A percentile compares a stretch with the other conserved stretches of the same genome.
phyloP scores from a whole-genome alignment of 2,113 vertebrate genomes.

The Corythoichthys haematopterus region DNA sequence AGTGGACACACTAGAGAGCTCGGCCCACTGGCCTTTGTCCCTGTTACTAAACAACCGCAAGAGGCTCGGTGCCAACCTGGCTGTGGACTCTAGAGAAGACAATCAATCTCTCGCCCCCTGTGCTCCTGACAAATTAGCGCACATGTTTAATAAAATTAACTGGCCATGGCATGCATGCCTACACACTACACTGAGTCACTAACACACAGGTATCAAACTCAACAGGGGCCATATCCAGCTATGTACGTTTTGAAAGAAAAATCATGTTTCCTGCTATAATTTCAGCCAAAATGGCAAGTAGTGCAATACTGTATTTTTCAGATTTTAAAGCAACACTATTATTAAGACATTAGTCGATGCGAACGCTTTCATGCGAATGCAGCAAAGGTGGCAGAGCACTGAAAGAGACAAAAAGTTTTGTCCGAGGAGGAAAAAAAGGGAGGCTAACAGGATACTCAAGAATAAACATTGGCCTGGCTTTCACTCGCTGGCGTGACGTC shows the following conservation, averaged over 20 bases:
- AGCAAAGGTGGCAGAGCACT: too few relatives aligned
- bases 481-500: too few relatives aligned
- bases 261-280: not conserved
- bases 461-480: too few relatives aligned
- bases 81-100: not conserved
- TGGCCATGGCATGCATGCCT: not conserved
- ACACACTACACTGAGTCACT: not conserved
- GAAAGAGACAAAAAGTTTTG: too few relatives aligned
- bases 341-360: too few relatives aligned
- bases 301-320: too few relatives aligned
- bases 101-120: not conserved
- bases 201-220: not conserved
- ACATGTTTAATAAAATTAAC: slow-evolving; percentile 10
- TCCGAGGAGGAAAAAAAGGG: too few relatives aligned
- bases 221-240: not conserved
- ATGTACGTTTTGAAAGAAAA: not conserved
- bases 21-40: slow-evolving; percentile 22
- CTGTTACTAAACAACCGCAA: slow-evolving; percentile 12
- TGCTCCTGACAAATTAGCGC: slow-evolving; percentile 3
- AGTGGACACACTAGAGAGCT: slow-evolving; percentile 1
- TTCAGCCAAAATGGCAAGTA: not conserved
- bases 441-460: too few relatives aligned
- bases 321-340: too few relatives aligned
- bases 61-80: slow-evolving; percentile 2
- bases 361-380: too few relatives aligned